Conservation (phyloP, 2,888 invertebrate species). For the Pocota personata region DNA sequence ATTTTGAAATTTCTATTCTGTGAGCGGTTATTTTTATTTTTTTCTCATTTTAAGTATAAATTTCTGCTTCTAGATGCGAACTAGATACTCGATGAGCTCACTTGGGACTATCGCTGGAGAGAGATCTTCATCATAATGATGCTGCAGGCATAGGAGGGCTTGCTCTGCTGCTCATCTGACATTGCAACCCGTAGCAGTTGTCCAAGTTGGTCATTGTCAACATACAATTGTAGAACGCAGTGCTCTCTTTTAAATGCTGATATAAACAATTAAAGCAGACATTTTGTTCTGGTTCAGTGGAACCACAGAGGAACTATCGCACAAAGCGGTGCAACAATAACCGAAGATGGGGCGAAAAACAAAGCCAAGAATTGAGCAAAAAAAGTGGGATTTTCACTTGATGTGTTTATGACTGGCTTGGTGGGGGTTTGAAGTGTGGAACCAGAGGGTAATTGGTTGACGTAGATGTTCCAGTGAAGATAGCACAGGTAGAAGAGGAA, state of each 20-base stretch:
- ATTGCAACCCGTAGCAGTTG: background rate
- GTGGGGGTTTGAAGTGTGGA: background rate
- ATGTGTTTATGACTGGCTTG: background rate
- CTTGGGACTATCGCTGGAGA: too few species aligned
- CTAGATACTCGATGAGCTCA: slow-evolving; percentile 21
- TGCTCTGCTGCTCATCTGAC: slow-evolving; percentile 8
- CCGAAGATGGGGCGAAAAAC: slow-evolving; percentile 29
- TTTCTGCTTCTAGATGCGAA: slow-evolving; percentile 23
- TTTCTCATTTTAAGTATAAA: background rate
- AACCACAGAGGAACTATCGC: background rate
- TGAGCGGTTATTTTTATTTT: background rate
- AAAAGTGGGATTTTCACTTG: background rate
- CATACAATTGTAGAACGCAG: background rate
- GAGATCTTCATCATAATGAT: too few species aligned
- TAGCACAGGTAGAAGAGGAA: background rate
- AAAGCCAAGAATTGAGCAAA: background rate
- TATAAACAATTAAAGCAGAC: slow-evolving; percentile 1
- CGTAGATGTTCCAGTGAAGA: slow-evolving; percentile 21
- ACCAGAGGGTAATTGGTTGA: background rate
- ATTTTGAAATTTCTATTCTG: slow-evolving; percentile 19
- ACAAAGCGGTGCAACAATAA: background rate
- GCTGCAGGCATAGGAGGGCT: background rate
- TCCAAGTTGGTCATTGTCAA: slow-evolving; percentile 62
- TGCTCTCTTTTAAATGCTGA: background rate
- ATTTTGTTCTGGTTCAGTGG: slow-evolving; percentile 29